Percentiles rank a stretch among this genome's conserved stretches.
These are phyloP conservation scores for Daktulosphaira vitifoliae DNA, from an alignment of 1,140 invertebrate genomes.

Conservation along the genomic window DNA sequence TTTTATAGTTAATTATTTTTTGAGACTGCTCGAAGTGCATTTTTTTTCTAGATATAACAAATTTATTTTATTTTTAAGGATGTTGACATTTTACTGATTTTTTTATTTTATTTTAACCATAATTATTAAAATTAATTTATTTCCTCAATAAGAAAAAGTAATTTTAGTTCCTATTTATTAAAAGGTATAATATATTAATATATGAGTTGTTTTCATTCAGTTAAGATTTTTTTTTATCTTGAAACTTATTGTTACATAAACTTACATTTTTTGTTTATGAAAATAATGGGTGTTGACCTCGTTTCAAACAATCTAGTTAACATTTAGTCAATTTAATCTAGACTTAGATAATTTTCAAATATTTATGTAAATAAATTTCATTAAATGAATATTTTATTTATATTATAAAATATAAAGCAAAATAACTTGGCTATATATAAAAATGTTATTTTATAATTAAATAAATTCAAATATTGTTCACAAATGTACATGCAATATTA, in stretches of 20 bases:
- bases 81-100: constrained; percentile 30
- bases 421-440: background rate
- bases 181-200: constrained; percentile 22
- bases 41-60: constrained; percentile 26
- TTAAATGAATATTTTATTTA: constrained; percentile 6
- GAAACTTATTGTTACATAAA: too few species aligned
- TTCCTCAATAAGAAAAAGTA: constrained; percentile 32
- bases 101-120: constrained; percentile 3
- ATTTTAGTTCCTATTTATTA: constrained; percentile 34
- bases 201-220: constrained; percentile 19
- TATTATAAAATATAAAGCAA: background rate
- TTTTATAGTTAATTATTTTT: constrained; percentile 31
- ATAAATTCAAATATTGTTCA: constrained; percentile 3
- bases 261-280: background rate
- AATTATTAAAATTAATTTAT: constrained; percentile 24
- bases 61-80: constrained; percentile 29
- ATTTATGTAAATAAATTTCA: too few species aligned
- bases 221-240: background rate
- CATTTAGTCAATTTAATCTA: constrained; percentile 28
- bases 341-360: background rate
- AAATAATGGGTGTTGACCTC: constrained; percentile 19
- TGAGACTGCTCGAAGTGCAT: constrained; percentile 32
- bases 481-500: constrained; percentile 19
- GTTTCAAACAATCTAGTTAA: constrained; percentile 32
- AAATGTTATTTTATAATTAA: constrained; percentile 12